phyloP scores from a whole-genome alignment of 2,113 vertebrate species.

The Grallaria varia region DNA sequence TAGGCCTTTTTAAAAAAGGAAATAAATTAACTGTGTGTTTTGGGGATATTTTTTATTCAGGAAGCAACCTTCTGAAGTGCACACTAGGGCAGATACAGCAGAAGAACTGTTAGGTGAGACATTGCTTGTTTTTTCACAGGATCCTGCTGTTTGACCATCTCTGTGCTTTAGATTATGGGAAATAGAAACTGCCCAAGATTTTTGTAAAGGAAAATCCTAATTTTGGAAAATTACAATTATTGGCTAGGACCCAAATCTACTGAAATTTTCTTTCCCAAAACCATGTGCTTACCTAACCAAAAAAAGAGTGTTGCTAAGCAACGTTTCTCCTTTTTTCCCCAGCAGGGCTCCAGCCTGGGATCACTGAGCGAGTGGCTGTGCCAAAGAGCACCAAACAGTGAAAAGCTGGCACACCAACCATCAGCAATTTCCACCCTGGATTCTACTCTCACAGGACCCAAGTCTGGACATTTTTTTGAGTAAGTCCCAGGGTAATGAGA shows the following conservation, averaged over 20 bases:
- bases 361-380: background rate
- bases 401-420: background rate
- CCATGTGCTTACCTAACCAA: background rate
- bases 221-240: background rate
- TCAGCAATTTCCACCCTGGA: background rate
- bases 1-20: background rate
- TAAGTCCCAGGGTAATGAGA: background rate
- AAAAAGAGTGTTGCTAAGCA: constrained; percentile 54
- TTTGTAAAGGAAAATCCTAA: background rate
- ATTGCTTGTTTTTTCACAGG: background rate
- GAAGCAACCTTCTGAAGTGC: background rate
- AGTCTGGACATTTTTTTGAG: background rate
- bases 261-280: background rate
- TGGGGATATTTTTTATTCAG: background rate
- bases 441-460: background rate
- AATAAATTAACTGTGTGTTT: background rate
- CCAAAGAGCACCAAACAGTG: background rate
- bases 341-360: background rate
- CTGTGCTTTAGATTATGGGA: background rate
- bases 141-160: background rate
- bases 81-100: background rate
- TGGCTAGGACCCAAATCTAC: background rate
- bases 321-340: background rate
- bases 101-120: background rate
- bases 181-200: background rate